Evolutionary conservation across 2,113 vertebrate species (phyloP), one percentile per base, ranked within the genome.

Genomic region (Urocolius indicus): DNA sequence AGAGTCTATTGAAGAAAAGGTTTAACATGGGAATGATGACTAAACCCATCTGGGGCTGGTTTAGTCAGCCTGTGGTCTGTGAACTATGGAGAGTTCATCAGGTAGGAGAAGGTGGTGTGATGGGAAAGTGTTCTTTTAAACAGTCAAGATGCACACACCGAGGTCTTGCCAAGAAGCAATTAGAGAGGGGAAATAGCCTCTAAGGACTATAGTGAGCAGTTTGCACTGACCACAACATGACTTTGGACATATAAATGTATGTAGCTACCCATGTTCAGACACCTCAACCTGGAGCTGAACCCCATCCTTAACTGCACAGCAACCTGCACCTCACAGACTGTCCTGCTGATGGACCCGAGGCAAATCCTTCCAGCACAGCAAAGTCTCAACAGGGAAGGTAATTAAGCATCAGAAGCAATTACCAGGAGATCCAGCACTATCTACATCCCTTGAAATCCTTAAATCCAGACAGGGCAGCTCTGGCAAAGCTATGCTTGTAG

Each of bases 381-480:
- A 63, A 16, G 18, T 27, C 54, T 63, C 45, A 46, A 30, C 9
- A 13, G 48, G 34, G 68, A 71, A 30, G 73, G 67, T 38, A 84
- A 94, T 72, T 76, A 76, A 92, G 36, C 48, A 75, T 36, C 48
- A 62, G 73, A 71, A 89, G 41, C 1, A 8, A 89, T 93, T 85
- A 43, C 26, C 5, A 36, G 54, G 84, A 55, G 79, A 72, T 76
- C 18, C 0, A 73, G 29, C 6, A 15, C 34, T 49, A 62, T 67
- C 72, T 71, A 32, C 58, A 68, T 36, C 52, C 69, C 59, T 36
- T 34, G 36, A 81, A 91, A 91, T 77, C 94, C 79, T 58, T 54
- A 63, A 81, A 77, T 63, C 75, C 69, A 63, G 69, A 5, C 43
- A 84, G 79, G 48, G 48, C 69, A 73, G 91, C 63, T 81, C 67